Evolutionary conservation across 2,888 invertebrate genomes (phyloP), one percentile per base, ranked within the genome.

Genomic region (Drosophila nigricruria): DNA sequence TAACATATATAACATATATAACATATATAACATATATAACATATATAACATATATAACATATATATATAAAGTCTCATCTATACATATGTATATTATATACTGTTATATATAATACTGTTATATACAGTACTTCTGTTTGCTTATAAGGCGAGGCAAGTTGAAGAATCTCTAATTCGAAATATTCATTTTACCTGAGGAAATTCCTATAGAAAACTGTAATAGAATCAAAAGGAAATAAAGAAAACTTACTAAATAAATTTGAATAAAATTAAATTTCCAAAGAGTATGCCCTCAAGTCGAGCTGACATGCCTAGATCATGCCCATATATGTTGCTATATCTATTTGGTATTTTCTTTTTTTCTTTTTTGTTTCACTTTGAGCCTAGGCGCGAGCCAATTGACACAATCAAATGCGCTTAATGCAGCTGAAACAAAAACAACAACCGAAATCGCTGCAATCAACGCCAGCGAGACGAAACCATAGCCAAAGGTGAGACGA

Each of bases 371-470:
- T 71, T 42, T 62, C 45, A 58, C 32, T 58, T 64, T 75, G 75
- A 83, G 86, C 85, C 87, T 76, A 86, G 90, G 91, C 90, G 91
- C 84, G 84, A 84, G 89, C 84, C 91, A 92, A 92, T 92, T 92
- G 92, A 88, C 91, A 88, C 92, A 92, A 92, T 92, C 92, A 92
- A 92, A 92, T 92, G 91, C 89, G 85, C 82, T 91, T 91, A 92
- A 91, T 85, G 92, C 92, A 81, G 78, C 38, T n/a, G 38, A 70
- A 80, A 50, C 62, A 70, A 38, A 38, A 38, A 38, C 61, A 62
- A 53, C 69, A 67, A 50, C 70, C 77, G 49, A 74, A 81, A 75
- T 74, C n/a, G n/a, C 77, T 80, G 81, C 80, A 88, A 82, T 86
- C 83, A 86, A 70, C 82, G 73, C 70, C 54, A 71, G 53, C 45